A percentile compares a stretch with the other conserved stretches of the same genome.
Evolutionary conservation across 2,113 vertebrate species (phyloP).

Genomic region (Neofelis nebulosa): DNA sequence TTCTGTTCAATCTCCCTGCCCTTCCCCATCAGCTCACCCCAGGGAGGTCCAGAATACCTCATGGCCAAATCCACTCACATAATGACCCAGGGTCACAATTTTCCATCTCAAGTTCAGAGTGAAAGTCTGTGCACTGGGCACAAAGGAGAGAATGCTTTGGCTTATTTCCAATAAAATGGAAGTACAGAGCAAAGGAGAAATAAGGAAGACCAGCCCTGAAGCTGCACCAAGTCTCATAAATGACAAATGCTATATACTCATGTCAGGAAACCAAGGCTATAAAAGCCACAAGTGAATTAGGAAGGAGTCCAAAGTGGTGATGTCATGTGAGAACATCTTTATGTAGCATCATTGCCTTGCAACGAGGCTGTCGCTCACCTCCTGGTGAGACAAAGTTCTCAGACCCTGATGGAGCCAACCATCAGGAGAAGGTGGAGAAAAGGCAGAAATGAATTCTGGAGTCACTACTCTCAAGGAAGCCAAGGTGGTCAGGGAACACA

Average conservation of each 20-base stretch:
- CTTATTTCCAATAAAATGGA: background rate
- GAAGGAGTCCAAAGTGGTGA: slow-evolving; percentile 59
- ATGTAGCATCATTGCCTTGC: background rate
- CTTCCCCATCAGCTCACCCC: background rate
- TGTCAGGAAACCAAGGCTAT: slow-evolving; percentile 53
- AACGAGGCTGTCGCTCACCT: accelerated
- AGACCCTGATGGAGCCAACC: background rate
- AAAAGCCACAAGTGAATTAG: slow-evolving; percentile 68
- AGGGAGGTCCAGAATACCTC: background rate
- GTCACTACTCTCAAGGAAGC: background rate
- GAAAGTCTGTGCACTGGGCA: background rate
- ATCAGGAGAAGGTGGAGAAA: background rate
- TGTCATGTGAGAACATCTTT: slow-evolving; percentile 10
- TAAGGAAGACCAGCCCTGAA: background rate
- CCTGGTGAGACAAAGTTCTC: background rate
- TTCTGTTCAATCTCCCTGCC: background rate
- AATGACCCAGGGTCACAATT: background rate
- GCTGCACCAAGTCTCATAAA: background rate
- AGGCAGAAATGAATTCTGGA: background rate
- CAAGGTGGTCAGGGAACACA: background rate
- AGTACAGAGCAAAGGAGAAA: slow-evolving; percentile 6
- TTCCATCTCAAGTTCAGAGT: background rate
- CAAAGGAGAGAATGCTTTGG: background rate
- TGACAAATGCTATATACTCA: background rate
- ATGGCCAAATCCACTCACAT: background rate